Base-by-base conservation (phyloP, 2,888 invertebrate species). In the Drosophila quinaria region DNA sequence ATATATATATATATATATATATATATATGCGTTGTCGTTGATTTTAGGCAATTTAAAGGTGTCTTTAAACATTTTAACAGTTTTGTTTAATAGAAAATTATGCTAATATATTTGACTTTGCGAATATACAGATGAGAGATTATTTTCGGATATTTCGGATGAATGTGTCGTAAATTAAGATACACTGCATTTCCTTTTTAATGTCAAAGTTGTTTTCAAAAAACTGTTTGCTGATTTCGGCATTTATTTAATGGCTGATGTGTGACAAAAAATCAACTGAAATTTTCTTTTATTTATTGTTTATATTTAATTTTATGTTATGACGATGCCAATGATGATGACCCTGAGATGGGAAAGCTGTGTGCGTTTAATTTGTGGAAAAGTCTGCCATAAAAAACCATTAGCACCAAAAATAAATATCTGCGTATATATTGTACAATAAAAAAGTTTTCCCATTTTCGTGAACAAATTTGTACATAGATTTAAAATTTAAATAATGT, bases 31-130 rank as follows among this genome's bases (percentile, higher is more conserved):
- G 42, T 22, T 67, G 33, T 29, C 25, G 22, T 13, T 50, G 49
- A 50, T 33, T 50, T 50, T 50, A n/a, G 37, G 33, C 60, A 55
- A 51, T 56, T 67, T 52, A 29, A 73, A 72, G 54, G 58, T 63
- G 68, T 52, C 69, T 69, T 74, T 59, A 19, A 70, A 37, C 55
- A 59, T 64, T 58, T 63, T 39, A 70, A 78, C 62, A 70, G 67
- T 73, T 75, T 81, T 63, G 62, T 73, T 52, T 60, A 46, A 73
- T 52, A 51, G 46, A 56, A 81, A 79, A 70, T 79, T 70, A 81
- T 85, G 79, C 37, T 59, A 68, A 81, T 81, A 59, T 62, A 39
- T 25, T 49, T 49, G 60, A 13, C 33, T 54, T 35, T 35, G 29
- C 55, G 58, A 64, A 60, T 55, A 50, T 44, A 39, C 22, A 67